Base-by-base conservation (phyloP, 2,888 invertebrate species). In the Stratiomys singularior region DNA sequence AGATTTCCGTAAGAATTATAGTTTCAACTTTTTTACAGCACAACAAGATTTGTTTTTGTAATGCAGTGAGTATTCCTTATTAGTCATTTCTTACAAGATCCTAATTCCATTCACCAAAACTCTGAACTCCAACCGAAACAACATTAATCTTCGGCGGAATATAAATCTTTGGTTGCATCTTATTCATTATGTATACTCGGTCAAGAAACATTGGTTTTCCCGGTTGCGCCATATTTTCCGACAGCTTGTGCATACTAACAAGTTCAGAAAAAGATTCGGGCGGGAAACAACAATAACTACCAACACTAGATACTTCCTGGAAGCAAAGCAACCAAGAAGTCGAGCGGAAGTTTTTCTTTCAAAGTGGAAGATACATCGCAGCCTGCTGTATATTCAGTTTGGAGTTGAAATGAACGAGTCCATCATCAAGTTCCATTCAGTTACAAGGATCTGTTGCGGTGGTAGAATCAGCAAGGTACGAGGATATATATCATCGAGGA, bases 241-340 rank as follows among this genome's bases (percentile, higher is more conserved):
- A 47, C 47, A 69, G 11, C 7, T 7, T 30, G 18, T 47, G 69
- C 69, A 69, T 69, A 69, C 69, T 47, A 69, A 69, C 69, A 46
- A 46, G 46, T 21, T 25, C 21, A 28, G 64, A 18, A 30, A 21
- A 69, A 25, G 1, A 69, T 13, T 3, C 46, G 30, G 23, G 25
- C n/a, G 11, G 11, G 30, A 46, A 69, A 25, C 69, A 47, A 46
- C 66, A 46, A 47, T 47, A 30, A 15, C 28, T 23, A 66, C 30
- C 4, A 37, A 30, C 44, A 4, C n/a, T 15, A 30, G 64, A 37
- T 37, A 37, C 37, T 37, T 66, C 44, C 66, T 66, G 21, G 21
- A 4, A 21, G 37, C 44, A 37, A 15, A 18, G 23, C 25, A 7
- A 21, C 66, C 66, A 69, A 15, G 69, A 69, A 69, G 69, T 69